Conservation (phyloP, 2,113 vertebrate species). For the Mastomys coucha region DNA sequence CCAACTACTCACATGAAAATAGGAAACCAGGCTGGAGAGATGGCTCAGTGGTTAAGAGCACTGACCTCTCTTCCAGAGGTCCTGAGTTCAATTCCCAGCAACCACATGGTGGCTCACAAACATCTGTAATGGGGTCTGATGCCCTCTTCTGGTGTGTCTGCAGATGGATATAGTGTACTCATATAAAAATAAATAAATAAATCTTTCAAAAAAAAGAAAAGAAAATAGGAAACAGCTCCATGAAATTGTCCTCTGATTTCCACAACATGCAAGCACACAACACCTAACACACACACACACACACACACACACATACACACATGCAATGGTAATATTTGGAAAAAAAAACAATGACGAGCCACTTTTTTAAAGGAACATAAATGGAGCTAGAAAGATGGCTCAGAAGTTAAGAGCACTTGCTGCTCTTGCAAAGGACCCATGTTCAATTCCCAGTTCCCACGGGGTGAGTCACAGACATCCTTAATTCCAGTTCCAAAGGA, state of each 20-base stretch:
- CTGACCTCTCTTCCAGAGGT: too few relatives aligned
- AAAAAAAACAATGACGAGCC: background rate
- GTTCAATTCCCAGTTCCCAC: background rate
- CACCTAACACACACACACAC: background rate
- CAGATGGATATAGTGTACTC: too few relatives aligned
- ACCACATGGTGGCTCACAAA: too few relatives aligned
- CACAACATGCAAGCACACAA: too few relatives aligned
- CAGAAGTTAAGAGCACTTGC: background rate
- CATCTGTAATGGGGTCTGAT: too few relatives aligned
- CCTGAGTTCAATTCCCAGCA: too few relatives aligned
- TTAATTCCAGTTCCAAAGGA: background rate
- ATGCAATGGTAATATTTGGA: background rate
- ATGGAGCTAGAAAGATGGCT: too few relatives aligned
- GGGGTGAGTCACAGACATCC: background rate
- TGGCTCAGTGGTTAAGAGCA: too few relatives aligned
- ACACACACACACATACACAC: background rate
- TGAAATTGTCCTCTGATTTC: background rate
- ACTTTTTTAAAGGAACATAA: background rate
- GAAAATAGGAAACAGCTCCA: background rate
- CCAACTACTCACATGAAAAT: background rate
- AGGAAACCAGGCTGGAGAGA: too few relatives aligned
- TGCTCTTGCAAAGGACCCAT: background rate
- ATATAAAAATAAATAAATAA: too few relatives aligned
- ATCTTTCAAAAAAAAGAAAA: too few relatives aligned
- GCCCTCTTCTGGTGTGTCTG: too few relatives aligned